Evolutionary conservation across 2,888 invertebrate species (phyloP).

Genomic region (Melanostoma mellinum): DNA sequence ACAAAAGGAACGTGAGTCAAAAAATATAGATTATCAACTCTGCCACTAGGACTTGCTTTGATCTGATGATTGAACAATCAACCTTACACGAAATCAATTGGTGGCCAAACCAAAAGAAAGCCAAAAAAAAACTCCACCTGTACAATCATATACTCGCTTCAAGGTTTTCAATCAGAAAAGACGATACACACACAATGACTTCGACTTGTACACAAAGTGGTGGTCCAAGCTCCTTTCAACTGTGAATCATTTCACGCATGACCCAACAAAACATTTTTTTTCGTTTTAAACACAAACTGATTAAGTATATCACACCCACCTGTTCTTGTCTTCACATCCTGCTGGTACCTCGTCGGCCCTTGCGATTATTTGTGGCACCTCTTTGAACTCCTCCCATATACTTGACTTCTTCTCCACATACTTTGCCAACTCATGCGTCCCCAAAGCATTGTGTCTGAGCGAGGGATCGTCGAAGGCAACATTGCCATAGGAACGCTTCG

Average conservation of each 20-base stretch:
- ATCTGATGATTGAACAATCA: too few species aligned
- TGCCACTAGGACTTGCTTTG: too few species aligned
- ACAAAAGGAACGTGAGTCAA: too few species aligned
- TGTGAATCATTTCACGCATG: slow-evolving; percentile 1
- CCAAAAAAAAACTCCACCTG: too few species aligned
- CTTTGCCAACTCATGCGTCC: slow-evolving; percentile 89
- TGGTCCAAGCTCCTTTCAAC: neutral
- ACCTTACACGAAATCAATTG: too few species aligned
- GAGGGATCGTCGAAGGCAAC: slow-evolving; percentile 94
- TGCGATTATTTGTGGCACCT: slow-evolving; percentile 90
- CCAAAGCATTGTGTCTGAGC: slow-evolving; percentile 88
- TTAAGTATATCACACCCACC: slow-evolving; percentile 79
- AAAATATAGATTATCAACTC: too few species aligned
- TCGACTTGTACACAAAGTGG: neutral
- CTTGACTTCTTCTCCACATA: slow-evolving; percentile 88
- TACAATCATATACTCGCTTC: too few species aligned
- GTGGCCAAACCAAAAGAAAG: too few species aligned
- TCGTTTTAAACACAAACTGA: neutral
- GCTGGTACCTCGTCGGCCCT: slow-evolving; percentile 91
- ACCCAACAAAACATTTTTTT: neutral
- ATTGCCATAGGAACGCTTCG: slow-evolving; percentile 94
- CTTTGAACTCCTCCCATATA: slow-evolving; percentile 91
- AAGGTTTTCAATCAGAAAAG: too few species aligned
- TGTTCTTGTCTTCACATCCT: slow-evolving; percentile 94
- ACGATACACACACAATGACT: neutral